Evolutionary conservation across 2,113 vertebrate genomes (phyloP), one percentile per base, ranked within the genome.

Genomic region (Tor tambroides): DNA sequence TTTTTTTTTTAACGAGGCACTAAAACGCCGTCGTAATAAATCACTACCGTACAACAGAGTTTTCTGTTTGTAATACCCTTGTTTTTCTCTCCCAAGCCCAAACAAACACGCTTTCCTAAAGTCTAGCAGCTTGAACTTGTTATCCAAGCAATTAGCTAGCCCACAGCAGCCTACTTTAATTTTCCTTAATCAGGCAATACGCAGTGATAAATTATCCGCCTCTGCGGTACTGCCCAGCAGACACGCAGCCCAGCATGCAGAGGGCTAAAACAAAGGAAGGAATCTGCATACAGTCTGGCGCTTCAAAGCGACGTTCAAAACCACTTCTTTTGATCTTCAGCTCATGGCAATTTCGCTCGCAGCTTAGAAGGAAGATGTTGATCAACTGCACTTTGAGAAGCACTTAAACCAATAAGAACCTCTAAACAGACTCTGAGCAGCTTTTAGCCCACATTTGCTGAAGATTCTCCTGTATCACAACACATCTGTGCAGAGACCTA

Each of bases 81-180:
- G 89, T 91, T 91, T 91, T 93, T 90, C 92, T 90, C 86, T 82
- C 88, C 91, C 79, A 83, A 90, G 90, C 90, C 90, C 82, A 85
- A 92, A 90, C 82, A 89, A 91, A 81, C 89, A 88, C 91, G 90
- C 87, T 89, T 89, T 79, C 84, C 88, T 72, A 79, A 77, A 91
- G 88, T 91, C 88, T 87, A 93, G 91, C 87, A 91, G 91, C 91
- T 94, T 93, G 91, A 94, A 93, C 90, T 93, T 92, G 90, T 92
- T 93, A 93, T 94, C 93, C 89, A 91, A 92, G 93, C 91, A 93
- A 94, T 94, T 94, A 92, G 91, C 28, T 23, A 91, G 86, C 91
- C 88, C 91, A 90, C 83, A 93, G 89, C 91, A 72, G 90, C 84
- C 91, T 77, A 89, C 91, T 93, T 93, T 93, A 89, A 95, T 95